These are phyloP conservation scores for Callaeas wilsoni DNA, from an alignment of 2,113 vertebrate species.

Conservation along the genomic window DNA sequence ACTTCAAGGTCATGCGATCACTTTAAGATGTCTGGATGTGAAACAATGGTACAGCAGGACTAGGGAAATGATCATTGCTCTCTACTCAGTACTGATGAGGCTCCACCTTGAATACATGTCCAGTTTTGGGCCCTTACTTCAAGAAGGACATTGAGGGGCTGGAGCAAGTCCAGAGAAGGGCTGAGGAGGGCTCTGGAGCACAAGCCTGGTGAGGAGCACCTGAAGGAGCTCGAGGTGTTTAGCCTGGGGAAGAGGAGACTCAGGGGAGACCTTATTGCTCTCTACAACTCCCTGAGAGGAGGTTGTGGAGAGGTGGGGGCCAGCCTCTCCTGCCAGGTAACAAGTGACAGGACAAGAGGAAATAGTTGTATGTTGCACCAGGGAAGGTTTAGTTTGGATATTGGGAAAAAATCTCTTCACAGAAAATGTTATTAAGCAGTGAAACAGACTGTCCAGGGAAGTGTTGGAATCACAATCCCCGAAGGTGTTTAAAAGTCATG, in stretches of 20 bases:
- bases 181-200: not conserved
- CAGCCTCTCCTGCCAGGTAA: not conserved
- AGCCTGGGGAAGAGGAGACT: not conserved
- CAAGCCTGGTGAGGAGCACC: not conserved
- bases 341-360: not conserved
- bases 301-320: not conserved
- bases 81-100: not conserved
- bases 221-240: not conserved
- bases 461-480: not conserved
- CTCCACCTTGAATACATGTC: not conserved
- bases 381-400: not conserved
- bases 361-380: not conserved
- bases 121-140: not conserved
- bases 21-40: not conserved
- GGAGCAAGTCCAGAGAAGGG: not conserved
- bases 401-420: not conserved
- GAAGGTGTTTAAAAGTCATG: not conserved
- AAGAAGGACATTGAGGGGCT: not conserved
- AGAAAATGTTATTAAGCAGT: not conserved
- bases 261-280: not conserved
- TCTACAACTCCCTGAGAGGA: not conserved
- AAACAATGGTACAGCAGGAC: not conserved
- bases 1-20: not conserved
- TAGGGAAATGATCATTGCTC: not conserved
- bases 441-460: not conserved